Base-by-base conservation (phyloP, 2,888 invertebrate species). In the Trichogramma evanescens region DNA sequence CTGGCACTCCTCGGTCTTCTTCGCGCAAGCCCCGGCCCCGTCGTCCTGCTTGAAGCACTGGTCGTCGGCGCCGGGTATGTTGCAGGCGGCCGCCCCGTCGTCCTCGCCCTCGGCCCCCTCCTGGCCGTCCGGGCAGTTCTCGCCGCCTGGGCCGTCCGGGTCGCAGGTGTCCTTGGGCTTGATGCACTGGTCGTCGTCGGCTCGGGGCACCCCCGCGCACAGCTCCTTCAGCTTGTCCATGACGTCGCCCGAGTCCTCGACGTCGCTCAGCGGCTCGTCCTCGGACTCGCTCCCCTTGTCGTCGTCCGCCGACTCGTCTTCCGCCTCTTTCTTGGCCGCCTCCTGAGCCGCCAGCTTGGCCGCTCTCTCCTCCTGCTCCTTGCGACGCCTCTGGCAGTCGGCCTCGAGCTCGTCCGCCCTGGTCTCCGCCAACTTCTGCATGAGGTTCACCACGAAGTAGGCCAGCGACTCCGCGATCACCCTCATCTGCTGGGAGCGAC, bases 401-500 rank as follows among this genome's bases (percentile, higher is more conserved):
- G 10, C 55, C 69, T 69, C 66, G 63, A 62, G 50, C 4, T 45
- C 52, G 40, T 48, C 55, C 53, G 53, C 42, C 10, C 46, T 41
- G 40, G n/a, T 9, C 45, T 71, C 66, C 4, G 72, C 71, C 0
- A 75, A 70, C 45, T 76, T 72, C 2, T 69, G 56, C 4, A 76
- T 50, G 2, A 77, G 66, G 0, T 72, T 75, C 4, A 71, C 59
- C 26, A 77, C 69, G 76, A 77, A 77, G 41, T 70, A 71, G 6
- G 74, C 72, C 38, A 76, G 64, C 0, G 71, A 45, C 13, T 77
- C 72, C 4, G 77, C 69, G 4, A 77, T 63, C 40, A 75, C 66
- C 9, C 67, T 67, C 66, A 77, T 69, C 59, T 77, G 77, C 44
- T 74, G 74, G 3, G 72, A 72, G 13, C 69, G 69, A 1, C 72